These are phyloP conservation scores for Urosaurus nigricauda DNA, from an alignment of 2,797 vertebrate species.

Conservation along the genomic window DNA sequence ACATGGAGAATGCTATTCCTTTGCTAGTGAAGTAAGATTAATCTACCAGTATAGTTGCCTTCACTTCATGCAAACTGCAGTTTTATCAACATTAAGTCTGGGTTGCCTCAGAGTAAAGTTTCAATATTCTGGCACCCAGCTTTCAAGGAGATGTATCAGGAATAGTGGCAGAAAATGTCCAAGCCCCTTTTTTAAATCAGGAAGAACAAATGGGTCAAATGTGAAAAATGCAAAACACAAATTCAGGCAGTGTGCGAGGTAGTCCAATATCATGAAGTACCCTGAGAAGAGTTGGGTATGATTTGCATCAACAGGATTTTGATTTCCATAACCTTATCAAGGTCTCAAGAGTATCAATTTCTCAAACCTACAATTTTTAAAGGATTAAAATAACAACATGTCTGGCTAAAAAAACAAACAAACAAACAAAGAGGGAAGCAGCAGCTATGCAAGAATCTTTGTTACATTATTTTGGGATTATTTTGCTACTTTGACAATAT, in stretches of 20 bases:
- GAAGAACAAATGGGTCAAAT: background rate
- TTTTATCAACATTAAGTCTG: background rate
- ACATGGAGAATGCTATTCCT: background rate
- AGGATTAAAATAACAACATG: background rate
- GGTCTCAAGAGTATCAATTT: background rate
- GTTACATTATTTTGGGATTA: background rate
- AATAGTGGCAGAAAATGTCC: background rate
- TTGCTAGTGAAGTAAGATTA: no score
- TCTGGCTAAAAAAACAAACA: background rate
- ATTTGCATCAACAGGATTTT: background rate
- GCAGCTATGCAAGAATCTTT: background rate
- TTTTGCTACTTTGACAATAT: background rate
- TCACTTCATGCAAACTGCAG: background rate
- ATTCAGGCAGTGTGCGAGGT: background rate
- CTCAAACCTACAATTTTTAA: no score
- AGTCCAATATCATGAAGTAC: background rate
- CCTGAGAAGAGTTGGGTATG: background rate
- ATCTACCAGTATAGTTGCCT: no score
- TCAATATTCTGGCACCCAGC: background rate
- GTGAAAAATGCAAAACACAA: accelerated
- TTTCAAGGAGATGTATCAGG: background rate
- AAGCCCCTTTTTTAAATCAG: background rate
- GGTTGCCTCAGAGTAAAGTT: no score
- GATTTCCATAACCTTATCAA: background rate
- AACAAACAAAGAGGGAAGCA: background rate